Conservation (phyloP, 2,113 vertebrate species). For the Emydura subglobosa region DNA sequence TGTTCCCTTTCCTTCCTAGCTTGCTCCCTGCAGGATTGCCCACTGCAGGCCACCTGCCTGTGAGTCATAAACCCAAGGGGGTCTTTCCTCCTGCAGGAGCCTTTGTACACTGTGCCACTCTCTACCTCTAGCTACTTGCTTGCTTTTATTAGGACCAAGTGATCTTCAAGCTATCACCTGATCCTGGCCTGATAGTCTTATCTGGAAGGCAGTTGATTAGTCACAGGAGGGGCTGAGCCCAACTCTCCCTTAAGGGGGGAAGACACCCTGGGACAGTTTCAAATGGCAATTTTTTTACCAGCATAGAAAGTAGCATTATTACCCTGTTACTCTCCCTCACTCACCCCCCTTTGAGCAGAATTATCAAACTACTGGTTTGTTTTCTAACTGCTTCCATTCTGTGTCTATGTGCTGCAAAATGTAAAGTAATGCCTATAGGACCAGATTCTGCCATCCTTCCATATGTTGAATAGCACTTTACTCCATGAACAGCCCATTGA, state of each 20-base stretch:
- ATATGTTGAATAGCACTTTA: background rate
- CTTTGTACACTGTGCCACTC: no score
- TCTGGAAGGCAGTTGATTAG: background rate
- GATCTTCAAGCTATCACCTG: background rate
- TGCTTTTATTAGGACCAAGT: background rate
- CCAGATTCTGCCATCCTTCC: background rate
- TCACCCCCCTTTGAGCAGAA: background rate
- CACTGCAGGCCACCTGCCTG: background rate
- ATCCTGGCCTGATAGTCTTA: no score
- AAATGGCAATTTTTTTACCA: background rate
- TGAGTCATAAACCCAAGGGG: background rate
- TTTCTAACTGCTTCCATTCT: no score
- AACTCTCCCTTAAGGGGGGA: background rate
- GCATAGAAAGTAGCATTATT: background rate
- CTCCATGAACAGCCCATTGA: background rate
- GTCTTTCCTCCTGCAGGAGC: background rate
- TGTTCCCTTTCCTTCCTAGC: rapidly evolving
- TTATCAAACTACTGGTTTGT: no score
- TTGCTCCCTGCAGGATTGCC: background rate
- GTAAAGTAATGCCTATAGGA: background rate
- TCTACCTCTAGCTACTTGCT: background rate
- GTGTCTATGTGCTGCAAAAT: background rate
- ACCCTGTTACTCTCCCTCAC: background rate
- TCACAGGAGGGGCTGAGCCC: background rate
- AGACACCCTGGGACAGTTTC: background rate